These are phyloP conservation scores for Myrmecobius fasciatus DNA, from an alignment of 2,113 vertebrate genomes.

Conservation along the genomic window DNA sequence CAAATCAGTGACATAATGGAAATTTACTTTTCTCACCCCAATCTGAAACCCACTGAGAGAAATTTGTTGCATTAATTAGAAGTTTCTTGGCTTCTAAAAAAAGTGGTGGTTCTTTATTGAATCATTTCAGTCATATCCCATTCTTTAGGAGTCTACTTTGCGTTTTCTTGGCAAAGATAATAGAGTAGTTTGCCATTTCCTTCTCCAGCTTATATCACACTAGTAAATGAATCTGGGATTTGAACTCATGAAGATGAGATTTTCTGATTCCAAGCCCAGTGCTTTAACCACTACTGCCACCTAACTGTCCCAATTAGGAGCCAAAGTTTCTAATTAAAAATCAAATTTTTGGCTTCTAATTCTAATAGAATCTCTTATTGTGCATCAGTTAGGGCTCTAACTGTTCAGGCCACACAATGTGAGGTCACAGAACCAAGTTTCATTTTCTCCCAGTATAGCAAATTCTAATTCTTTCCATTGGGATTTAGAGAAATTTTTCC, in stretches of 20 bases:
- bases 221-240: neutral
- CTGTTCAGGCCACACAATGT: neutral
- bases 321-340: neutral
- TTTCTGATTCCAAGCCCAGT: neutral
- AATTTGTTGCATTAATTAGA: neutral
- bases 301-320: neutral
- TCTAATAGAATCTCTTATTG: neutral
- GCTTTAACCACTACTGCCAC: neutral
- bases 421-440: neutral
- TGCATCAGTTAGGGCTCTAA: neutral
- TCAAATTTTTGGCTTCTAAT: neutral
- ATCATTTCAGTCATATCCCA: neutral
- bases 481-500: neutral
- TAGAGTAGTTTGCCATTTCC: neutral
- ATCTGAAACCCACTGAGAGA: neutral
- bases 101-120: neutral
- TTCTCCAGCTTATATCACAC: neutral
- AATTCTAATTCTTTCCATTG: neutral
- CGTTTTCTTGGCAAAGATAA: neutral
- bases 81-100: neutral
- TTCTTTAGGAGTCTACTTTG: neutral
- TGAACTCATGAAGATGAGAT: neutral
- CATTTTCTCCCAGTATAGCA: neutral
- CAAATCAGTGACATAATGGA: neutral
- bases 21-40: neutral